phyloP scores from a whole-genome alignment of 2,113 vertebrate genomes.

The Galemys pyrenaicus region DNA sequence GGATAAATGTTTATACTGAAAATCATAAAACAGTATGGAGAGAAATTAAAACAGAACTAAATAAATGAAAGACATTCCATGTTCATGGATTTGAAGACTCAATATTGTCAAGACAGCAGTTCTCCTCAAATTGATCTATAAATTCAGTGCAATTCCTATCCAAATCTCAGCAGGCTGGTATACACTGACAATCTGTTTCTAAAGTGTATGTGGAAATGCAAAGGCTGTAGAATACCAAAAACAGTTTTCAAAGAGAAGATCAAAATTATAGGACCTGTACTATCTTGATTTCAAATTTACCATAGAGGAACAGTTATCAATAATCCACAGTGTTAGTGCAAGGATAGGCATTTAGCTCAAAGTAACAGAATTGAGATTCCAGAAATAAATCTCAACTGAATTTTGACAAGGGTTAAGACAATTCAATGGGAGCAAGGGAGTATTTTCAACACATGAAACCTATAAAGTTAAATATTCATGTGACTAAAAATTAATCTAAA shows the following conservation, averaged over 20 bases:
- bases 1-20: slow-evolving; percentile 40
- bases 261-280: not conserved
- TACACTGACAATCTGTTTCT: slow-evolving; percentile 51
- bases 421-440: not conserved
- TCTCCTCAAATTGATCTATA: slow-evolving; percentile 48
- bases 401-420: slow-evolving; percentile 17
- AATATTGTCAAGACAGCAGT: slow-evolving; percentile 26
- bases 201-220: slow-evolving; percentile 34
- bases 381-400: not conserved
- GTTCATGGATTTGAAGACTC: slow-evolving; percentile 66
- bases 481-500: slow-evolving; percentile 34
- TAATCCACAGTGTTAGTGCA: not conserved
- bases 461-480: not conserved
- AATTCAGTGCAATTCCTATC: slow-evolving; percentile 48
- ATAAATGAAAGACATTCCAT: slow-evolving; percentile 57
- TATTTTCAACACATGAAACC: not conserved
- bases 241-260: slow-evolving; percentile 13
- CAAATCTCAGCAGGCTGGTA: slow-evolving; percentile 52
- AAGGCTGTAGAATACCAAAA: slow-evolving; percentile 29
- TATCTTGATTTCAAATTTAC: not conserved
- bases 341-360: not conserved
- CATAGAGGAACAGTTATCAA: not conserved
- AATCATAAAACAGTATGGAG: slow-evolving; percentile 17
- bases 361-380: not conserved
- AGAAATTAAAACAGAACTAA: slow-evolving; percentile 60